Conservation (phyloP, 2,888 invertebrate genomes). For the Drosophila anomelani region DNA sequence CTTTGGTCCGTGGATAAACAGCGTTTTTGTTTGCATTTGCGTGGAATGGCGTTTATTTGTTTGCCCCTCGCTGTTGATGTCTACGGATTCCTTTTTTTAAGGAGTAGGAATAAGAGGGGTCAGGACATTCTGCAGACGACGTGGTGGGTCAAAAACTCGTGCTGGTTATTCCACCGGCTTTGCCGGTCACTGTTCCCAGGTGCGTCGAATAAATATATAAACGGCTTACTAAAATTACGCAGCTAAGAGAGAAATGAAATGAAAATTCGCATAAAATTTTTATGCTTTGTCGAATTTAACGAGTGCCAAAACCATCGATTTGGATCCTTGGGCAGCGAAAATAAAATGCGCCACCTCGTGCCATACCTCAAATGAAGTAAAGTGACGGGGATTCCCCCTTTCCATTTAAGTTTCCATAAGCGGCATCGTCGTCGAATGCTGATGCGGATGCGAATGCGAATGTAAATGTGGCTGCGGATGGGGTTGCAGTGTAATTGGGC, state of each 20-base stretch:
- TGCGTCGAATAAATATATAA: conserved; percentile 63
- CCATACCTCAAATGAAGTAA: conserved; percentile 55
- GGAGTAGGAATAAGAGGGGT: not conserved
- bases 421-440: conserved; percentile 20
- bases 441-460: conserved; percentile 18
- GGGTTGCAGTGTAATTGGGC: conserved; percentile 76
- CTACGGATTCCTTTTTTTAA: conserved; percentile 12
- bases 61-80: conserved; percentile 33
- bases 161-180: conserved; percentile 41
- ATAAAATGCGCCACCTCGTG: conserved; percentile 44
- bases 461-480: conserved; percentile 12
- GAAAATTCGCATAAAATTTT: conserved; percentile 66
- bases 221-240: conserved; percentile 57
- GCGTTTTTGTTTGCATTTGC: conserved; percentile 56
- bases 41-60: conserved; percentile 25
- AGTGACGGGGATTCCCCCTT: conserved; percentile 30
- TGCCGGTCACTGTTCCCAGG: conserved; percentile 46
- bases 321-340: conserved; percentile 29
- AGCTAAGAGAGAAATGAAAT: conserved; percentile 54
- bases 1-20: conserved; percentile 41
- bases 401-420: conserved; percentile 69
- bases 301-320: conserved; percentile 64
- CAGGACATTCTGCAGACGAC: conserved; percentile 17
- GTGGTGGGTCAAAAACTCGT: conserved; percentile 32
- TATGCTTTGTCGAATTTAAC: conserved; percentile 71